Conservation (phyloP, 2,888 invertebrate species). For the Catocala fraxini region DNA sequence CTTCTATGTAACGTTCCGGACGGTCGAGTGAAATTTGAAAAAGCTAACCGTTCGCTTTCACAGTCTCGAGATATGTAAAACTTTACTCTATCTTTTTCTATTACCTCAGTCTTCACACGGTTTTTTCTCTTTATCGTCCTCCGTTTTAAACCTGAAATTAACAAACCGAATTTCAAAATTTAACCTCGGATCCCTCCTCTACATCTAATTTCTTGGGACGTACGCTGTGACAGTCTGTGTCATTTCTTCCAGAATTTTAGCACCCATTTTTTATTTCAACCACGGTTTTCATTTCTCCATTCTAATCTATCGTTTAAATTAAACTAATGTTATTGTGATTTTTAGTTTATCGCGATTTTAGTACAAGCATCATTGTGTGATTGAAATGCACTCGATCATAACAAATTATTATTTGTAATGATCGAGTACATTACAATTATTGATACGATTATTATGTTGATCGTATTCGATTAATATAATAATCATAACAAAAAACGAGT, state of each 20-base stretch:
- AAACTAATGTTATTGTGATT: no score
- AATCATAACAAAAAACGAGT: no score
- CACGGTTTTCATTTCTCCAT: neutral
- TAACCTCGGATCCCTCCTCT: conserved; percentile 39
- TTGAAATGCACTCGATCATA: no score
- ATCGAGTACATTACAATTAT: no score
- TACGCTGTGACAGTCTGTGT: conserved; percentile 8
- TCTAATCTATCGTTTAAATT: conserved; percentile 2
- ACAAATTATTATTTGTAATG: no score
- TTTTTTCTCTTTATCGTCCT: conserved; percentile 62
- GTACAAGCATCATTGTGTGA: no score
- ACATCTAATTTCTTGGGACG: conserved; percentile 25
- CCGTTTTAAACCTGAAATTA: conserved; percentile 81
- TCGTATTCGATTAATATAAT: neutral
- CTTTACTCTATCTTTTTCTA: conserved; percentile 44
- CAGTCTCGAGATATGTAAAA: neutral
- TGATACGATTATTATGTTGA: neutral
- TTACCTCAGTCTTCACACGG: conserved; percentile 69
- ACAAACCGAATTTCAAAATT: conserved; percentile 70
- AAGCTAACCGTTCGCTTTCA: neutral
- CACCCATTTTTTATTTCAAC: conserved; percentile 7
- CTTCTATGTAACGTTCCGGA: neutral
- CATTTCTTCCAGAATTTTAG: neutral
- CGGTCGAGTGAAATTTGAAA: neutral
- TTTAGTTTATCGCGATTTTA: no score